Evolutionary conservation across 1,140 invertebrate species (phyloP), one percentile per base, ranked within the genome.

Genomic region (Zaprionus davidi): DNA sequence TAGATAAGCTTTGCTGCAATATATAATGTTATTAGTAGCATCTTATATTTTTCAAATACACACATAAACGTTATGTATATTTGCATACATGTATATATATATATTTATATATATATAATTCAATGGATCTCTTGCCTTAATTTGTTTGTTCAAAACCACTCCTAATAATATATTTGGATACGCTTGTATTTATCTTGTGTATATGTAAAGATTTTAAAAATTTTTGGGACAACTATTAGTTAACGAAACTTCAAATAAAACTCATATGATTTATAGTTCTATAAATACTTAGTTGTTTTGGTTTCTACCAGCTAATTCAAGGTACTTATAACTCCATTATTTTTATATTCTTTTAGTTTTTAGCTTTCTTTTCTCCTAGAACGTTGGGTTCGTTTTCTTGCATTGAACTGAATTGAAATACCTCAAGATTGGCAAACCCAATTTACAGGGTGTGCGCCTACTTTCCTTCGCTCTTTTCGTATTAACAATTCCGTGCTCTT

Each of bases 271-370:
- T 51, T 31, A 28, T 62, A 53, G 68, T 63, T 76, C 49, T 87
- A 73, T 70, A 76, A 78, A 87, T 79, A 85, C 59, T 75, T 76
- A 71, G 56, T 79, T 79, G 68, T 71, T 71, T 75, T 70, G 65
- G 67, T 78, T 75, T 79, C 90, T 91, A 91, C 74, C 71, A 85
- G 85, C 90, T 91, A 91, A 88, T 91, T 91, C 86, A 91, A 91
- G 90, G 90, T 91, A 91, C 90, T 91, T 91, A 91, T 91, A 91
- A 91, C 90, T 91, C 90, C 90, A 91, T 91, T 90, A 91, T 58
- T 34, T 91, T 85, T 78, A 68, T 78, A 60, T 64, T 41, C 78
- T 68, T 79, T 73, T 59, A 58, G 69, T 66, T 64, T 67, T 71
- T 59, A 62, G 22, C 41, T 12, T 55, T 59, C 15, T 6, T 64